Evolutionary conservation across 2,113 vertebrate genomes (phyloP).

Genomic region (Balaeniceps rex): DNA sequence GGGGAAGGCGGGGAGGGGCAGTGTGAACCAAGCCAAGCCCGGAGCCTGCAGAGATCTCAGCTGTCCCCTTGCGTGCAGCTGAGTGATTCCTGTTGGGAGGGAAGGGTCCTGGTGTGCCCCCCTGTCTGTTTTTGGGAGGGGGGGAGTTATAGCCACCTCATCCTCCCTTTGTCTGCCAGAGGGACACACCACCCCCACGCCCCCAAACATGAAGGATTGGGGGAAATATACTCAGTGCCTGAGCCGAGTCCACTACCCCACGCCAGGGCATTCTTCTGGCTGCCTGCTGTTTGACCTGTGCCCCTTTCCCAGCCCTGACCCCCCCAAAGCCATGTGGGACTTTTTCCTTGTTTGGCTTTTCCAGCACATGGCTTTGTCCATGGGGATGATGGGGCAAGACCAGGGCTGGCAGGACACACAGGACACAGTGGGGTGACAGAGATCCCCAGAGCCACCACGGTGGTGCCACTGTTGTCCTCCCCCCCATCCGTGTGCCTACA

Average conservation of each 20-base stretch:
- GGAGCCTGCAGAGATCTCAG: not conserved
- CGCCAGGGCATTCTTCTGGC: not conserved
- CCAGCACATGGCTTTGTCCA: not conserved
- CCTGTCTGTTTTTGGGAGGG: rapidly evolving
- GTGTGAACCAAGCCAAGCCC: rapidly evolving
- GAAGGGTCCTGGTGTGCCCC: not conserved
- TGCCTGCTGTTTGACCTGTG: not conserved
- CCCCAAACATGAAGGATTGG: not conserved
- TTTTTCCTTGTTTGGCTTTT: not conserved
- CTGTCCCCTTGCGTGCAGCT: not conserved
- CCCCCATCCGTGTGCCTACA: not conserved
- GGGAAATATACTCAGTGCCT: not conserved
- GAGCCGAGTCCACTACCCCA: not conserved
- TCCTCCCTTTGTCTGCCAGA: not conserved
- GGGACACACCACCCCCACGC: no score
- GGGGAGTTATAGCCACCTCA: not conserved
- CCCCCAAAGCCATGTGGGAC: rapidly evolving
- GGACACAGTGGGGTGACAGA: not conserved
- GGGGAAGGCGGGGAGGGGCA: not conserved
- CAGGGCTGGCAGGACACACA: not conserved
- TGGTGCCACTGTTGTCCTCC: not conserved
- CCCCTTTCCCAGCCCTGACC: not conserved
- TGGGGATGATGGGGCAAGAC: not conserved
- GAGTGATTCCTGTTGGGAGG: not conserved
- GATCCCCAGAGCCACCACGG: not conserved